A percentile compares a stretch with the other conserved stretches of the same genome.
phyloP scores from a whole-genome alignment of 1,140 invertebrate genomes.

The Pseudomyrmex dendroicus region DNA sequence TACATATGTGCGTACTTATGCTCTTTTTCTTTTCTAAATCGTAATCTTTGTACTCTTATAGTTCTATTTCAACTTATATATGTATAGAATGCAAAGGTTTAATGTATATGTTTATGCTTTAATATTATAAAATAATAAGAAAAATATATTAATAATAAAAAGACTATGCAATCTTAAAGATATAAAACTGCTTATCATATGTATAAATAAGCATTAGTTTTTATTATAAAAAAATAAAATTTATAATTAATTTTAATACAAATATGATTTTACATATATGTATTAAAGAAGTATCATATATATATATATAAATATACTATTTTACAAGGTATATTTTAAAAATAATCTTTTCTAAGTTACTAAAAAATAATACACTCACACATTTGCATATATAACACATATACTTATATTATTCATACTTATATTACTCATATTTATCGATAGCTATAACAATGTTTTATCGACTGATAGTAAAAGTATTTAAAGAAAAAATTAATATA shows the following conservation, averaged over 20 bases:
- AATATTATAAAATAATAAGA: constrained; percentile 59
- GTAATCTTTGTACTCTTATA: constrained; percentile 15
- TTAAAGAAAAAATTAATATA: background rate
- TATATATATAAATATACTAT: no score
- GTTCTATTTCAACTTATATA: constrained; percentile 32
- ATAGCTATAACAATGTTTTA: constrained; percentile 10
- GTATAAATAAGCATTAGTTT: no score
- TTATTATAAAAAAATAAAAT: background rate
- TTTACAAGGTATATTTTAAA: background rate
- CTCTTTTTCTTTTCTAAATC: background rate
- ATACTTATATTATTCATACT: no score
- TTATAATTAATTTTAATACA: no score
- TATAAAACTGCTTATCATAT: no score
- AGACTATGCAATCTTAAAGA: background rate
- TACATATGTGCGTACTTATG: no score
- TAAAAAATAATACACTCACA: background rate
- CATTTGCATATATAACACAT: no score
- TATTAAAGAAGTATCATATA: no score
- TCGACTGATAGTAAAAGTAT: constrained; percentile 1
- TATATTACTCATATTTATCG: background rate
- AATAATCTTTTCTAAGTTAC: background rate
- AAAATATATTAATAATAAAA: constrained; percentile 1
- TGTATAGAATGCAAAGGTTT: constrained; percentile 39
- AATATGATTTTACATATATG: no score
- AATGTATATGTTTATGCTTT: constrained; percentile 55